Percentiles rank a stretch among this genome's conserved stretches.
Evolutionary conservation across 2,888 invertebrate species (phyloP).

Genomic region (Cheilosia soror): DNA sequence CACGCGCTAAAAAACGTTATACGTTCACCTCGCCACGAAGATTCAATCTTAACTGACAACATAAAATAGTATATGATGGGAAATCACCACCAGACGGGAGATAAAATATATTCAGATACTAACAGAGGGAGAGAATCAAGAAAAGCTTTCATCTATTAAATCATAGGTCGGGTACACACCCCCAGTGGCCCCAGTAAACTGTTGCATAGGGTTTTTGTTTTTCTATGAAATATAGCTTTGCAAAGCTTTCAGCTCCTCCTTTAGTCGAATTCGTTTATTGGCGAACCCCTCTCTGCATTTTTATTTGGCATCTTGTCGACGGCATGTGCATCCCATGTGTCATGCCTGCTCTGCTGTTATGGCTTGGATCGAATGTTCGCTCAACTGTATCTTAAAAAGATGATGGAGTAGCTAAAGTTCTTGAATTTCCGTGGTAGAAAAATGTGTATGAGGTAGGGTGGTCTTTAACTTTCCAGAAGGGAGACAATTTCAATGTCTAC

Average conservation of each 20-base stretch:
- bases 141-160: constrained; percentile 62
- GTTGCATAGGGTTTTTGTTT: constrained; percentile 58
- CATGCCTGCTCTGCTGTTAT: neutral
- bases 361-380: constrained; percentile 26
- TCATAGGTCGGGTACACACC: constrained; percentile 71
- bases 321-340: constrained; percentile 3
- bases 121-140: constrained; percentile 49
- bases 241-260: constrained; percentile 67
- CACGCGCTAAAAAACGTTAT: neutral
- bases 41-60: constrained; percentile 69
- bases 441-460: neutral
- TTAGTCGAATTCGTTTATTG: constrained; percentile 34
- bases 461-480: neutral
- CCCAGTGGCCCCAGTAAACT: constrained; percentile 69
- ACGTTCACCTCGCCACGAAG: constrained; percentile 52
- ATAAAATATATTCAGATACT: constrained; percentile 61
- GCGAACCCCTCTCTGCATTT: constrained; percentile 10
- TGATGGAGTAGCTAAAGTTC: constrained; percentile 30
- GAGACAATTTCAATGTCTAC: constrained; percentile 3
- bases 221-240: constrained; percentile 53
- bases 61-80: constrained; percentile 41
- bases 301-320: constrained; percentile 20
- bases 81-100: constrained; percentile 54
- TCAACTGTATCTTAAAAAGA: constrained; percentile 28
- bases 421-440: constrained; percentile 4